Conservation (phyloP, 2,888 invertebrate species). For the Chaetogeoica ovagalla region DNA sequence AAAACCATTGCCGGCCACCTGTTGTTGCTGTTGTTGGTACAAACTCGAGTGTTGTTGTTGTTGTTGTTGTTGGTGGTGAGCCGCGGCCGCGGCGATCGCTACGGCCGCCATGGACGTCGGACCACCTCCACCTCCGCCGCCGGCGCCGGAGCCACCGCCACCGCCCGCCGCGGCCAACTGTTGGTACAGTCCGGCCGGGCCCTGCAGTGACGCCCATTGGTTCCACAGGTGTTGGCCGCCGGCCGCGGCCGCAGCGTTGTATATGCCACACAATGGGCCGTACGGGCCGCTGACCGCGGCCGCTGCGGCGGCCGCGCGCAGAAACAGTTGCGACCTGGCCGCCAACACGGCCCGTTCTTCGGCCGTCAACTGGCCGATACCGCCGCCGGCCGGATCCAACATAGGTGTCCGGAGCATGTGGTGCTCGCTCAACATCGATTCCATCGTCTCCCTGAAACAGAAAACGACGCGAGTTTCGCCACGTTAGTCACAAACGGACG, state of each 20-base stretch:
- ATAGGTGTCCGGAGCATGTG: constrained; percentile 78
- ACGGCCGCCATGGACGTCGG: constrained; percentile 58
- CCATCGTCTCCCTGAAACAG: constrained; percentile 81
- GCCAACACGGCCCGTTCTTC: constrained; percentile 67
- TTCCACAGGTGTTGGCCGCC: constrained; percentile 64
- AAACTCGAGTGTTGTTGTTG: constrained; percentile 60
- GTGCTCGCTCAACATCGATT: constrained; percentile 83
- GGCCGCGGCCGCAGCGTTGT: constrained; percentile 54
- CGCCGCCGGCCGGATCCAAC: constrained; percentile 56
- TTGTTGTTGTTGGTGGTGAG: constrained; percentile 59
- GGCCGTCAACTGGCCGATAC: constrained; percentile 67
- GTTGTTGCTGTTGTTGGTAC: constrained; percentile 63
- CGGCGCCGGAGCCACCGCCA: constrained; percentile 57
- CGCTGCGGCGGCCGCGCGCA: constrained; percentile 55
- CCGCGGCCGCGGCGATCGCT: constrained; percentile 54
- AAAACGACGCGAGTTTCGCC: background rate
- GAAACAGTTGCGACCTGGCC: constrained; percentile 69
- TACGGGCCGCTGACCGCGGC: constrained; percentile 57
- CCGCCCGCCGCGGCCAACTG: constrained; percentile 63
- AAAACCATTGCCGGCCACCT: constrained; percentile 57
- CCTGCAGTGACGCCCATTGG: constrained; percentile 70
- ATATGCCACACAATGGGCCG: constrained; percentile 42
- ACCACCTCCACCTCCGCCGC: constrained; percentile 57
- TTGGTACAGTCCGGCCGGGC: constrained; percentile 61
- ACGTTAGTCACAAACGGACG: no score